These are phyloP conservation scores for Andrena chrysosceles DNA, from an alignment of 2,888 invertebrate species.

Conservation along the genomic window DNA sequence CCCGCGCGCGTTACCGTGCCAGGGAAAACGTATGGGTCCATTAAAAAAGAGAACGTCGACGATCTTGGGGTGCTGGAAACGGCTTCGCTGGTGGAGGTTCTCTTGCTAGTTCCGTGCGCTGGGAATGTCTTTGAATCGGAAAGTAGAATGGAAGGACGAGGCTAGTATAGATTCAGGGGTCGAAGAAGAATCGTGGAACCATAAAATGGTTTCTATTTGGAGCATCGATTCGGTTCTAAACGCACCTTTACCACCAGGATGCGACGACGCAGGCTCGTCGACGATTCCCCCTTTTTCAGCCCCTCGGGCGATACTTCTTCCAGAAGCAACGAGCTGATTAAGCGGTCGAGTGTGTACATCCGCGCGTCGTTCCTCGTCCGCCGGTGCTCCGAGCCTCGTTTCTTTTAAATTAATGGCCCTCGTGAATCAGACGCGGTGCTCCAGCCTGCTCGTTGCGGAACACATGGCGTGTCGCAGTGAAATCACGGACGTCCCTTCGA, in stretches of 20 bases:
- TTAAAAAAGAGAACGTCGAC: no score
- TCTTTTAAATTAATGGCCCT: slow-evolving; percentile 69
- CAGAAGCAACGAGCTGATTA: slow-evolving; percentile 66
- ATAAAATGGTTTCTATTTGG: no score
- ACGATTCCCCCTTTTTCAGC: slow-evolving; percentile 69
- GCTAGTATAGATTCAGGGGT: no score
- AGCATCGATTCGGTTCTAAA: no score
- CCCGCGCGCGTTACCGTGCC: neutral
- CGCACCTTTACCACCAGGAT: slow-evolving; percentile 23
- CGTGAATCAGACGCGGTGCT: slow-evolving; percentile 66
- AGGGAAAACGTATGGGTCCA: neutral
- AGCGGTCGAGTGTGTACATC: slow-evolving; percentile 67
- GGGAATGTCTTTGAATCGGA: no score
- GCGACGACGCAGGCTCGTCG: neutral
- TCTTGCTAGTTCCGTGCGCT: no score
- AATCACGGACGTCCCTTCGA: slow-evolving; percentile 43
- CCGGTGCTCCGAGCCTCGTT: slow-evolving; percentile 49
- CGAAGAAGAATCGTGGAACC: no score
- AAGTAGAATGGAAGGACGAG: no score
- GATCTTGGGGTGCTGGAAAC: no score
- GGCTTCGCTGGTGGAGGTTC: no score
- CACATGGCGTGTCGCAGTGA: slow-evolving; percentile 47
- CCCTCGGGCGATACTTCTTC: slow-evolving; percentile 52
- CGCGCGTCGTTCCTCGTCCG: slow-evolving; percentile 55
- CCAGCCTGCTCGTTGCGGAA: slow-evolving; percentile 25